Percentiles rank a stretch among this genome's conserved stretches.
Evolutionary conservation across 2,888 invertebrate species (phyloP).

Genomic region (Nineta flava): DNA sequence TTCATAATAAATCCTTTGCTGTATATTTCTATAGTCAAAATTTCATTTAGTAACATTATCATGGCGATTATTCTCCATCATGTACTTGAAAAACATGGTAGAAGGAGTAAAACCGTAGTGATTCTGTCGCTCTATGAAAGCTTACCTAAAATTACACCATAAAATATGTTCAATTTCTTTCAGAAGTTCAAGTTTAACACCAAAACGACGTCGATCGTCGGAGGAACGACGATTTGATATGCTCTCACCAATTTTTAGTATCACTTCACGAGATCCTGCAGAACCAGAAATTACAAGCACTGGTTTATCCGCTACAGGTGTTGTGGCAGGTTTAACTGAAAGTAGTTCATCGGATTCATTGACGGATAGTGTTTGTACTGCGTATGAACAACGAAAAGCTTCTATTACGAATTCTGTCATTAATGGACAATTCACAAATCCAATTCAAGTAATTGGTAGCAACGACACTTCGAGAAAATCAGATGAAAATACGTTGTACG

Average conservation of each 20-base stretch:
- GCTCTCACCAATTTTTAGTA: constrained; percentile 23
- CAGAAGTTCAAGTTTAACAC: constrained; percentile 17
- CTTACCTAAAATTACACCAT: no score
- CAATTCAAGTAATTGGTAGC: neutral
- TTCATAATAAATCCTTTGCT: constrained; percentile 9
- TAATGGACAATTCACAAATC: neutral
- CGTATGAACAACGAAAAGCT: constrained; percentile 29
- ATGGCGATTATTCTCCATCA: neutral
- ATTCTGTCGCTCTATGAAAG: no score
- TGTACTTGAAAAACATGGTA: no score
- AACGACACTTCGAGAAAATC: neutral
- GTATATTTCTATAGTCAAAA: no score
- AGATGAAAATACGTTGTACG: constrained; percentile 6
- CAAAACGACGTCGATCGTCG: constrained; percentile 28
- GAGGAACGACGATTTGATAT: constrained; percentile 32
- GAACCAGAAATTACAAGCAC: constrained; percentile 11
- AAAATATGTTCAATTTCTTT: no score
- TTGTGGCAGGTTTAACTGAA: constrained; percentile 33
- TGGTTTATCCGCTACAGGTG: constrained; percentile 23
- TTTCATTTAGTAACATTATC: neutral
- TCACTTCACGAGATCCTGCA: neutral
- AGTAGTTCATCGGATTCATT: constrained; percentile 46
- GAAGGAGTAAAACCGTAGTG: no score
- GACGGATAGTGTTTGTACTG: constrained; percentile 42
- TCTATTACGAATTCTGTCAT: neutral